A percentile compares a stretch with the other conserved stretches of the same genome.
phyloP scores from a whole-genome alignment of 2,797 vertebrate species.

The Neoniphon sammara region DNA sequence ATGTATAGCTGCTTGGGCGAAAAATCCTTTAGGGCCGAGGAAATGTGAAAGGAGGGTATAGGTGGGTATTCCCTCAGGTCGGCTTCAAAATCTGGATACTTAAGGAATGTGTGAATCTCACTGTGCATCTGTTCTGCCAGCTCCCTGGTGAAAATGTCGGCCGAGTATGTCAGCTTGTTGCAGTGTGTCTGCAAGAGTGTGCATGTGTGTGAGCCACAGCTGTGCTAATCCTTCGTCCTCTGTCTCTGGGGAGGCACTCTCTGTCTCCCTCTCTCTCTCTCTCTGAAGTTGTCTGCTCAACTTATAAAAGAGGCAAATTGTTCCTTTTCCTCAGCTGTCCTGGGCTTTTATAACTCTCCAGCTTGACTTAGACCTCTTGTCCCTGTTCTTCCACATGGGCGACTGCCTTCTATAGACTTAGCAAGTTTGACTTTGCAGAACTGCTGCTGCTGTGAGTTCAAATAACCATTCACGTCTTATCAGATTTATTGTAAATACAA shows the following conservation, averaged over 20 bases:
- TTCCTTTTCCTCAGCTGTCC: neutral
- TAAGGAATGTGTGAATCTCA: neutral
- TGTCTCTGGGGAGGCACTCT: conserved; percentile 32
- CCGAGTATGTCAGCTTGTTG: conserved; percentile 27
- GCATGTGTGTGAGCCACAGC: conserved; percentile 39
- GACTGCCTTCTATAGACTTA: too few species aligned
- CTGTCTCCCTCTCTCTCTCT: neutral
- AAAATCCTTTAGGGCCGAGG: neutral
- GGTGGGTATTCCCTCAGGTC: neutral
- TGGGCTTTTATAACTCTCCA: neutral
- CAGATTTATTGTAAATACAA: too few species aligned
- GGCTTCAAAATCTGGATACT: neutral
- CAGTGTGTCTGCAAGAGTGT: neutral
- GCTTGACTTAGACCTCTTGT: neutral
- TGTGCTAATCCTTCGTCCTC: conserved; percentile 29
- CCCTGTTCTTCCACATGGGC: neutral
- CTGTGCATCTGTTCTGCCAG: conserved; percentile 6
- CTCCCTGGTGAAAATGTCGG: conserved; percentile 46
- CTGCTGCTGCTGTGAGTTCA: too few species aligned
- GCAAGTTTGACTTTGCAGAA: too few species aligned
- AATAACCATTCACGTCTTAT: too few species aligned
- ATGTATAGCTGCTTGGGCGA: conserved; percentile 2
- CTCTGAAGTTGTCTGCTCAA: conserved; percentile 51
- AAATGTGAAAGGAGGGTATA: conserved; percentile 15
- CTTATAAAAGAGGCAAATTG: conserved; percentile 38